A percentile compares a stretch with the other conserved stretches of the same genome.
phyloP scores from a whole-genome alignment of 2,888 invertebrate species.

The Magallana nippona region DNA sequence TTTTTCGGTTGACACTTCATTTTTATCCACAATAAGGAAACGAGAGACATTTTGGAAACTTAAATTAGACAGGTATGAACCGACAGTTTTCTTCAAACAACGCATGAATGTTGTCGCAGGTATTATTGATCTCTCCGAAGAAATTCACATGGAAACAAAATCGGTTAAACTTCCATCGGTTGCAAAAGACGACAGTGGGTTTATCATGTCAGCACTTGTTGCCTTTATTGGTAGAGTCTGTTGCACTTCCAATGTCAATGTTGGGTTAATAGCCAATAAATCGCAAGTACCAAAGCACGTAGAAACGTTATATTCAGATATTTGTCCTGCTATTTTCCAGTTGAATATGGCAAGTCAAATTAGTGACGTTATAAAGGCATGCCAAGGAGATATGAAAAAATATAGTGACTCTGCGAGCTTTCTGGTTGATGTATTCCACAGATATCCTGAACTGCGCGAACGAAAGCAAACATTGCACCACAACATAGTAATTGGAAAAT shows the following conservation, averaged over 20 bases:
- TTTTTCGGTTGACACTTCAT: constrained; percentile 45
- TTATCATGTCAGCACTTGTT: constrained; percentile 57
- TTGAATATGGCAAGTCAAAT: constrained; percentile 51
- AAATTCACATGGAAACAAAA: constrained; percentile 49
- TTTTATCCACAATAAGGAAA: constrained; percentile 52
- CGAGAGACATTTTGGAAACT: constrained; percentile 63
- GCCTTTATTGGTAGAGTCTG: constrained; percentile 64
- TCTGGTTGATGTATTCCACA: constrained; percentile 60
- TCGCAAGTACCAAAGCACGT: constrained; percentile 46
- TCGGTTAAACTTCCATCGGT: constrained; percentile 17
- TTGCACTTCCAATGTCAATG: constrained; percentile 57
- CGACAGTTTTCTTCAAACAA: constrained; percentile 64
- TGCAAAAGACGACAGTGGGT: constrained; percentile 34
- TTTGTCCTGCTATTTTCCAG: constrained; percentile 59
- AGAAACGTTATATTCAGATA: constrained; percentile 55
- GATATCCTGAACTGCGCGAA: constrained; percentile 61
- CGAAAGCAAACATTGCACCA: constrained; percentile 60
- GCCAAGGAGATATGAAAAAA: constrained; percentile 46
- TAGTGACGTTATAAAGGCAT: constrained; percentile 46
- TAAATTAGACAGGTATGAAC: constrained; percentile 59
- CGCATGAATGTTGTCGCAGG: constrained; percentile 64
- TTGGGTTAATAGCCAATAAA: constrained; percentile 62
- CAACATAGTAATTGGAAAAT: constrained; percentile 62
- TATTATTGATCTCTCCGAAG: constrained; percentile 58
- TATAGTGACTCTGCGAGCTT: constrained; percentile 56